A percentile compares a stretch with the other conserved stretches of the same genome.
Evolutionary conservation across 2,113 vertebrate species (phyloP).

Genomic region (Corythornis madagascariensis): DNA sequence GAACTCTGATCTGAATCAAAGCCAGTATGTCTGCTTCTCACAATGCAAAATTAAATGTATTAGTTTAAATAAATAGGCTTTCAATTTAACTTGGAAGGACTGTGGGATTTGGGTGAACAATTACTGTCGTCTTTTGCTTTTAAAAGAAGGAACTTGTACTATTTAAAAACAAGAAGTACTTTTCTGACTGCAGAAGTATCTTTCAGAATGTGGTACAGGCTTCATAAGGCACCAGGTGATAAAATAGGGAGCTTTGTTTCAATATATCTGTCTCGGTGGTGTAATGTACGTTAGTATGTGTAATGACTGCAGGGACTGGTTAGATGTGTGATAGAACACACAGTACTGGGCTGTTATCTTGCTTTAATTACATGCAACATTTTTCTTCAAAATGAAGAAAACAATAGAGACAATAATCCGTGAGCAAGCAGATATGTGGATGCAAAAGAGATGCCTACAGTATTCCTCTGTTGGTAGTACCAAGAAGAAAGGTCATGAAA

Average conservation of each 20-base stretch:
- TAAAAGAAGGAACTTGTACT: background rate
- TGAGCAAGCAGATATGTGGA: slow-evolving; percentile 61
- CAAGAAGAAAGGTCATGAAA: slow-evolving; percentile 70
- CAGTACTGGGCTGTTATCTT: slow-evolving; percentile 30
- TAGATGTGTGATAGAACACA: slow-evolving; percentile 40
- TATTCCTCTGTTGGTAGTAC: slow-evolving; percentile 64
- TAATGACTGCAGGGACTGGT: slow-evolving; percentile 51
- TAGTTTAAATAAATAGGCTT: slow-evolving; percentile 5
- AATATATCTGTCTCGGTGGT: slow-evolving; percentile 29
- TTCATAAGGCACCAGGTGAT: accelerated
- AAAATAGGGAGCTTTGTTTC: background rate
- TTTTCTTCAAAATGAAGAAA: slow-evolving; percentile 65
- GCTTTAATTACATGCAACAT: slow-evolving; percentile 61
- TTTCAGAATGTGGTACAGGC: background rate
- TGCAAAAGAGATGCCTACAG: slow-evolving; percentile 39
- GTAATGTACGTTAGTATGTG: slow-evolving; percentile 25
- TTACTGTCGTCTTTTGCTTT: background rate
- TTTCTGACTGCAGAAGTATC: background rate
- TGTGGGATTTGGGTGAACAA: background rate
- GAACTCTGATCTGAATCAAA: background rate
- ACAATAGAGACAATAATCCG: slow-evolving; percentile 60
- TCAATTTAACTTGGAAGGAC: background rate
- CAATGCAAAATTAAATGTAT: background rate
- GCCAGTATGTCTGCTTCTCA: background rate
- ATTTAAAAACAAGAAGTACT: background rate